Base-by-base conservation (phyloP, 2,797 vertebrate genomes). In the Bryconaethiops microstoma region DNA sequence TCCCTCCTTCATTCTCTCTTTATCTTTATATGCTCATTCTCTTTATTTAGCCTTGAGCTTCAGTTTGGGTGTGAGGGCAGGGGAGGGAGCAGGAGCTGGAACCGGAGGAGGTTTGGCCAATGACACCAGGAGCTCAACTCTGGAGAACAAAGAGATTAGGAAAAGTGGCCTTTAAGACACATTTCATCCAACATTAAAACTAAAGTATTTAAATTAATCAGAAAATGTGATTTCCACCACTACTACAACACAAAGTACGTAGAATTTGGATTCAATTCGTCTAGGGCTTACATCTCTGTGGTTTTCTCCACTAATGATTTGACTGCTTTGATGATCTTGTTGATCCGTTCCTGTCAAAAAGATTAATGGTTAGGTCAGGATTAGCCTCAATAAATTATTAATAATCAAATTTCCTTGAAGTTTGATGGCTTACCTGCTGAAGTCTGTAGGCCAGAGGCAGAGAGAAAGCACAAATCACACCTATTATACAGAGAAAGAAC, bases 401-500 rank as follows among this genome's bases (percentile, higher is more conserved):
- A 78, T 63, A 23, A 64, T 48, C 16, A 55, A 54, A 74, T 69
- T 62, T 60, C n/a, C 42, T 74, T 40, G 19, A 40, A 21, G 5
- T 35, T 5, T 1, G 64, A 29, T 40, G 4, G 63, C 88, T 89
- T 87, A 98, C 97, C 96, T 96, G 94, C 87, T 97, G 95, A 84
- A 96, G 96, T 90, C 92, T 94, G 90, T 97, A 98, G 63, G 97
- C 88, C 80, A 98, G 87, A 59, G 97, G 97, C 82, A 97, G 77
- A 7, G 96, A 97, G 90, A 98, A 98, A 42, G 94, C 25, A 9
- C 87, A 88, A 0, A 98, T 95, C 81, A 97, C 95, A 85, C 92
- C 97, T 98, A 91, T 14, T 74, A 85, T 83, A 72, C 81, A 69
- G 4, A 85, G 12, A 83, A 29, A 81, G 12, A 75, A 29, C 40